Conservation (phyloP, 2,888 invertebrate genomes). For the Lacanobia wlatinum region DNA sequence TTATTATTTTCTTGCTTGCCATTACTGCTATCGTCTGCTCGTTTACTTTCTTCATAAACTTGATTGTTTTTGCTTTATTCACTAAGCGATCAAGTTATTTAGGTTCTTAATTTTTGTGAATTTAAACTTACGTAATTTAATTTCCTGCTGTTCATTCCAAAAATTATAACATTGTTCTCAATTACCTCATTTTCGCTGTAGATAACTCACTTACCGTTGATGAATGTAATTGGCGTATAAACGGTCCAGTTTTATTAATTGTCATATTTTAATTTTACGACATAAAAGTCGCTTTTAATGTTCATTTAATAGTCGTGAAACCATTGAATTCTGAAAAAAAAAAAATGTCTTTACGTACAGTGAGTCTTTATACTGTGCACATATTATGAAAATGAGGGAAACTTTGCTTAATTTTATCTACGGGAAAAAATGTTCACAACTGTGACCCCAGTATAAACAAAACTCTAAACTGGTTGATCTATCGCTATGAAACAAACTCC, state of each 20-base stretch:
- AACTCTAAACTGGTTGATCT: too few species aligned
- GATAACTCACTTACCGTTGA: conserved; percentile 30
- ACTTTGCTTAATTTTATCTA: too few species aligned
- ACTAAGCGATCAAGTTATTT: not conserved
- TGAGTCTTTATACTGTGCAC: too few species aligned
- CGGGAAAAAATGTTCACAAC: too few species aligned
- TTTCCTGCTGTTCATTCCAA: conserved; percentile 12
- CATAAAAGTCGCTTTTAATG: conserved; percentile 37
- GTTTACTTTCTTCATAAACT: conserved; percentile 16
- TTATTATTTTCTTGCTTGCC: conserved; percentile 46
- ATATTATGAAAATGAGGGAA: too few species aligned
- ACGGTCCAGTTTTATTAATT: conserved; percentile 44
- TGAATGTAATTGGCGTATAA: conserved; percentile 49
- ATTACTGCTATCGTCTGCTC: conserved; percentile 28
- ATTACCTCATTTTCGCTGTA: conserved; percentile 28
- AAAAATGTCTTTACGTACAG: not conserved
- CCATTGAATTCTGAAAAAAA: not conserved
- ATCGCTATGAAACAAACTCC: too few species aligned
- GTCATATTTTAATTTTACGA: conserved; percentile 19
- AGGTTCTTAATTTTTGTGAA: conserved; percentile 9
- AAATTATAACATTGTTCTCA: conserved; percentile 26
- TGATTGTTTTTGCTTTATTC: not conserved
- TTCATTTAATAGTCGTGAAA: conserved; percentile 9
- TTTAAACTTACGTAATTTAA: conserved; percentile 26
- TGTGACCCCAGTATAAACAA: too few species aligned